Evolutionary conservation across 2,113 vertebrate genomes (phyloP), one percentile per base, ranked within the genome.

Genomic region (Elephas maximus): DNA sequence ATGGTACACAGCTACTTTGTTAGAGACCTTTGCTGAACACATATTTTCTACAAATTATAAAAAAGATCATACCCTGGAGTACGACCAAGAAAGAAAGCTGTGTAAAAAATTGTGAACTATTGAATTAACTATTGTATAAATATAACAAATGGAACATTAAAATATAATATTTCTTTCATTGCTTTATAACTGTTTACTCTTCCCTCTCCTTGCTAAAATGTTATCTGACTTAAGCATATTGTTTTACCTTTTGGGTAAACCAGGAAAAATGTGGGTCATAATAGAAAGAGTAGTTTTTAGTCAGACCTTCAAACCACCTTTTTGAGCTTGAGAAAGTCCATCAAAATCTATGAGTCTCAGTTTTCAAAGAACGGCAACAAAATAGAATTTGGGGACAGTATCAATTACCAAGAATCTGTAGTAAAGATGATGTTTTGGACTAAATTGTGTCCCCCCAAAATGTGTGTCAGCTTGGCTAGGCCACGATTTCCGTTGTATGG

Each of bases 71-170:
- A 65, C 73, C 86, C 94, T 74, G 71, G 41, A 90, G 62, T 84
- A 91, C 77, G 87, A 97, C 79, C 80, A 86, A 98, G 95, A 97
- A 98, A 94, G 92, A 62, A 96, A 90, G 44, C 45, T 57, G 30
- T 60, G 21, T 90, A 67, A 82, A 96, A 96, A 96, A 77, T 94
- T 98, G 95, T 92, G 88, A 97, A 97, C 77, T 67, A 92, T 33
- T 81, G 91, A 97, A 97, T 80, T 82, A 96, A 60, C 96, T 93
- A 71, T 93, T 93, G 45, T 95, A 90, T 96, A 98, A 97, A 81
- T 92, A 97, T 91, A 96, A 96, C 65, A 83, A 94, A 87, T 97
- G 78, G 96, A 97, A 5, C 45, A 88, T 96, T 97, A 33, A 96
- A 86, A 71, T 74, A 84, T 23, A 20, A 21, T 3, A 41, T 87